phyloP scores from a whole-genome alignment of 2,888 invertebrate species.

The Xestoiulus laeticollis region DNA sequence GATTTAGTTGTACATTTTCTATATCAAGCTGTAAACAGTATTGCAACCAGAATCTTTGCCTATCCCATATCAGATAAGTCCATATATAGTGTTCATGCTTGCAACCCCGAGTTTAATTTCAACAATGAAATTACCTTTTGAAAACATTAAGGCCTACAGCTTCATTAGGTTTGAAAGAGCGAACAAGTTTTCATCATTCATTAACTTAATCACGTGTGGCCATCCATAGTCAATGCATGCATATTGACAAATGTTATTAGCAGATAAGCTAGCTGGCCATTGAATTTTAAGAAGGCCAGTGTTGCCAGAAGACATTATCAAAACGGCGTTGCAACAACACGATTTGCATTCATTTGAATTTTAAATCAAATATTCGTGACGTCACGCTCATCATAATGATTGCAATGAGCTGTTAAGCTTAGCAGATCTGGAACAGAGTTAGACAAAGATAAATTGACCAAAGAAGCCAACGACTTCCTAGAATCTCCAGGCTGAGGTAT shows the following conservation, averaged over 20 bases:
- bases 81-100: not conserved
- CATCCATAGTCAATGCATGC: not conserved
- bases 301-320: not conserved
- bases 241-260: not conserved
- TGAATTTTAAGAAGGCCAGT: not conserved
- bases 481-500: not conserved
- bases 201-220: not conserved
- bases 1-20: no score
- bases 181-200: not conserved
- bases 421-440: not conserved
- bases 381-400: not conserved
- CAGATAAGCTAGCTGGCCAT: not conserved
- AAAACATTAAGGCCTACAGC: not conserved
- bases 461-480: not conserved
- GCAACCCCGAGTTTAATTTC: not conserved
- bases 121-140: not conserved
- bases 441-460: conserved; percentile 2
- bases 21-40: no score
- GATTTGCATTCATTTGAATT: conserved; percentile 13
- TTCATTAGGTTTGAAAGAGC: not conserved
- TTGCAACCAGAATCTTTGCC: not conserved
- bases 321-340: not conserved
- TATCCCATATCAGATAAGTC: not conserved
- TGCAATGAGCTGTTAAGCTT: not conserved
- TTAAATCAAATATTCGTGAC: not conserved